These are phyloP conservation scores for Deilephila porcellus DNA, from an alignment of 2,888 invertebrate species.

Conservation along the genomic window DNA sequence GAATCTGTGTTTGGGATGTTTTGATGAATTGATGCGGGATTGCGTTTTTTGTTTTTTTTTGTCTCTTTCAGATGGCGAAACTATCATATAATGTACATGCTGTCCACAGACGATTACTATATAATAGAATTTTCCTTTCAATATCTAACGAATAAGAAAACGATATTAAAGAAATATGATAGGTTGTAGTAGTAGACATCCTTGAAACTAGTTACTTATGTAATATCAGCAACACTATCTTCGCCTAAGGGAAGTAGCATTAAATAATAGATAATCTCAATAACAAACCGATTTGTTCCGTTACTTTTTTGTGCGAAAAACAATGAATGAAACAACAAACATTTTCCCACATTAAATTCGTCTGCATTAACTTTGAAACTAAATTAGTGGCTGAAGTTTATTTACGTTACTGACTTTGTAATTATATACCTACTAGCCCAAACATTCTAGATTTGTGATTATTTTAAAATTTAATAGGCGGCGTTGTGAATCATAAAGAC, in stretches of 20 bases:
- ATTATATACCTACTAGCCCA: slow-evolving; percentile 9
- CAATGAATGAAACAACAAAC: slow-evolving; percentile 28
- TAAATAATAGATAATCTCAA: slow-evolving; percentile 25
- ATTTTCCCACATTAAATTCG: slow-evolving; percentile 13
- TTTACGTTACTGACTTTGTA: slow-evolving; percentile 18
- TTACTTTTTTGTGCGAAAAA: slow-evolving; percentile 27
- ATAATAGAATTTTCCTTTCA: not conserved
- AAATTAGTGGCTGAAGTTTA: slow-evolving; percentile 19
- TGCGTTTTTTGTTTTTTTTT: not conserved
- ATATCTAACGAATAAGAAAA: not conserved
- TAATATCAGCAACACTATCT: not conserved
- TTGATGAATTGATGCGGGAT: not conserved
- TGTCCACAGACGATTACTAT: not conserved
- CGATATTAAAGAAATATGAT: not conserved
- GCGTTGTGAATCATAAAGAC: not conserved
- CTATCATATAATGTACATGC: not conserved
- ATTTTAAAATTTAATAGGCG: not conserved
- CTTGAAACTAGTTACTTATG: not conserved
- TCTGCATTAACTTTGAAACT: slow-evolving; percentile 18
- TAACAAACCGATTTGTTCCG: slow-evolving; percentile 31
- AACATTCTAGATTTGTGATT: not conserved
- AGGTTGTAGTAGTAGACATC: not conserved
- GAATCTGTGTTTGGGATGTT: not conserved
- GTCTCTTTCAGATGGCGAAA: not conserved
- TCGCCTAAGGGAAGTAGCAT: not conserved